phyloP scores from a whole-genome alignment of 2,797 vertebrate species.

The Scolopax rusticola region DNA sequence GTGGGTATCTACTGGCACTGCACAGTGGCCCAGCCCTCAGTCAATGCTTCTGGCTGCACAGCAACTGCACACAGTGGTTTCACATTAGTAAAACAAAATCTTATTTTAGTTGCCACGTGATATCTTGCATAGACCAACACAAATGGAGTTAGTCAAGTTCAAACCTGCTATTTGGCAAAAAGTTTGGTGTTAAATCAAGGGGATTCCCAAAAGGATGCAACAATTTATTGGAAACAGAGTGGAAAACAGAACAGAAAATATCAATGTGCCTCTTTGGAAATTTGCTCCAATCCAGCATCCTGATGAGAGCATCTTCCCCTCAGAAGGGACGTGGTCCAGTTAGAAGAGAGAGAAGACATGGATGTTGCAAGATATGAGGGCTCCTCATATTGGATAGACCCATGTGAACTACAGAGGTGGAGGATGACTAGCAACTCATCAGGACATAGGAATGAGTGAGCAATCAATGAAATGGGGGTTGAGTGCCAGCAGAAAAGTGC shows the following conservation, averaged over 20 bases:
- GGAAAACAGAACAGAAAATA: not conserved
- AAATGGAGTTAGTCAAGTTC: not conserved
- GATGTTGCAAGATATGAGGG: not conserved
- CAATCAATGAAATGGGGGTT: not conserved
- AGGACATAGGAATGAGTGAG: not conserved
- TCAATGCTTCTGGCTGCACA: not conserved
- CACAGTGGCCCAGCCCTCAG: not conserved
- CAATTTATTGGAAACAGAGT: not conserved
- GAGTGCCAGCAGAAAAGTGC: not conserved
- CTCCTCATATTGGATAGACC: not conserved
- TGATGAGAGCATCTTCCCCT: not conserved
- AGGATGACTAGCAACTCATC: not conserved
- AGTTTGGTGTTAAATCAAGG: not conserved
- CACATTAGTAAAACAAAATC: not conserved
- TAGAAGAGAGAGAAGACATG: not conserved
- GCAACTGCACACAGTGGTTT: not conserved
- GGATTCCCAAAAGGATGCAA: not conserved
- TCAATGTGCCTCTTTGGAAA: not conserved
- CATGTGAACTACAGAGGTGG: rapidly evolving
- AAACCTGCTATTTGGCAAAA: not conserved
- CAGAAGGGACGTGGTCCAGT: not conserved
- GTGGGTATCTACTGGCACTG: not conserved
- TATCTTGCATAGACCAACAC: not conserved
- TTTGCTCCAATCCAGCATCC: not conserved
- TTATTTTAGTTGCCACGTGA: not conserved